phyloP scores from a whole-genome alignment of 2,888 invertebrate genomes.

The Torymus auratus region DNA sequence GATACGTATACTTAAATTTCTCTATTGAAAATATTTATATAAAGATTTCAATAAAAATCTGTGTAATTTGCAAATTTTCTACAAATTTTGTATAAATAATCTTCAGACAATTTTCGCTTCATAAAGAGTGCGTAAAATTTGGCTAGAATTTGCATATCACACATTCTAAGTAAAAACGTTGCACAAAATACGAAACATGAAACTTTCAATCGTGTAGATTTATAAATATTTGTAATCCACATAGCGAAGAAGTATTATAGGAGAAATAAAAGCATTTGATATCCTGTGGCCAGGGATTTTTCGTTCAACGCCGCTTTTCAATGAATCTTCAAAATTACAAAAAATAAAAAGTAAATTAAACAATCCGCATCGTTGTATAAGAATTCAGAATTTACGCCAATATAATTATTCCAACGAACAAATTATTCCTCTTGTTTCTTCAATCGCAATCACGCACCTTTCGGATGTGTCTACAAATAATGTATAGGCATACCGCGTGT shows the following conservation, averaged over 20 bases:
- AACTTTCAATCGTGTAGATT: constrained; percentile 53
- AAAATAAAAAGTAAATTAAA: constrained; percentile 4
- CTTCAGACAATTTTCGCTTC: constrained; percentile 35
- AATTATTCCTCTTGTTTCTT: constrained; percentile 34
- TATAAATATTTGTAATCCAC: constrained; percentile 49
- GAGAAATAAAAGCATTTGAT: constrained; percentile 40
- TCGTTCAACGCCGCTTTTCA: constrained; percentile 18
- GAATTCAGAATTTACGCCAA: constrained; percentile 1
- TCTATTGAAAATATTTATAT: constrained; percentile 39
- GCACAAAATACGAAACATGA: constrained; percentile 50
- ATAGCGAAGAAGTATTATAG: constrained; percentile 11
- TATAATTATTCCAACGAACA: constrained; percentile 19
- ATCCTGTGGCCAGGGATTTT: constrained; percentile 46
- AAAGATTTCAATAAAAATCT: constrained; percentile 36
- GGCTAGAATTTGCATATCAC: constrained; percentile 39
- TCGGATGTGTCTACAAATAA: constrained; percentile 33
- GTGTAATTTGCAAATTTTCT: constrained; percentile 53
- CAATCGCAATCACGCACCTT: constrained; percentile 29
- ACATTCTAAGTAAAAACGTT: constrained; percentile 42
- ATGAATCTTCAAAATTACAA: constrained; percentile 10
- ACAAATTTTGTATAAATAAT: constrained; percentile 53
- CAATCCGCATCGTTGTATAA: constrained; percentile 15
- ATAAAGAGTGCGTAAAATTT: constrained; percentile 41
- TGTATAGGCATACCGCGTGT: constrained; percentile 29
- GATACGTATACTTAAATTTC: constrained; percentile 23